These are phyloP conservation scores for Rhinogobius similis DNA, from an alignment of 2,113 vertebrate species.

Conservation along the genomic window DNA sequence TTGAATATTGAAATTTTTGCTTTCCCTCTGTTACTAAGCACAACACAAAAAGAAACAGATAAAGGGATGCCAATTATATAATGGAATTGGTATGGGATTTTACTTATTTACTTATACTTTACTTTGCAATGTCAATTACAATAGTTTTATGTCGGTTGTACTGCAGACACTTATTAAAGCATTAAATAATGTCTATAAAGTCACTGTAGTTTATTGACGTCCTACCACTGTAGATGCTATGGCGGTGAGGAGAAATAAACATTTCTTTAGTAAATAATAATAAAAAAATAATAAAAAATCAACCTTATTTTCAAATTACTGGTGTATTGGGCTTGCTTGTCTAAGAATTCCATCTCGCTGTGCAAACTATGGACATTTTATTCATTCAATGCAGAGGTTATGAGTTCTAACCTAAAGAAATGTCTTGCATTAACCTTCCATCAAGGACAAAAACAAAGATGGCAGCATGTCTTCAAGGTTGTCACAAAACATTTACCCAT, in stretches of 20 bases:
- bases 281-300: not conserved
- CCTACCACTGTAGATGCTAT: too few species aligned
- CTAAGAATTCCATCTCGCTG: not conserved
- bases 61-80: not conserved
- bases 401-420: constrained; percentile 10
- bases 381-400: not conserved
- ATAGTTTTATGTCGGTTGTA: too few species aligned
- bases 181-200: too few species aligned
- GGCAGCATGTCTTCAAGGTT: not conserved
- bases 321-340: not conserved
- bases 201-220: too few species aligned
- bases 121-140: too few species aligned
- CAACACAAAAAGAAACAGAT: not conserved
- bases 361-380: not conserved
- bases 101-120: too few species aligned
- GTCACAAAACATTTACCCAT: constrained; percentile 16
- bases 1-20: not conserved
- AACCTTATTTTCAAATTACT: not conserved
- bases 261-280: not conserved
- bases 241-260: not conserved
- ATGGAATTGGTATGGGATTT: not conserved
- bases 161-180: too few species aligned
- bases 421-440: not conserved
- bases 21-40: not conserved
- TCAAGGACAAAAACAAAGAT: constrained; percentile 6